Conservation (phyloP, 2,113 vertebrate species). For the Anseranas semipalmata region DNA sequence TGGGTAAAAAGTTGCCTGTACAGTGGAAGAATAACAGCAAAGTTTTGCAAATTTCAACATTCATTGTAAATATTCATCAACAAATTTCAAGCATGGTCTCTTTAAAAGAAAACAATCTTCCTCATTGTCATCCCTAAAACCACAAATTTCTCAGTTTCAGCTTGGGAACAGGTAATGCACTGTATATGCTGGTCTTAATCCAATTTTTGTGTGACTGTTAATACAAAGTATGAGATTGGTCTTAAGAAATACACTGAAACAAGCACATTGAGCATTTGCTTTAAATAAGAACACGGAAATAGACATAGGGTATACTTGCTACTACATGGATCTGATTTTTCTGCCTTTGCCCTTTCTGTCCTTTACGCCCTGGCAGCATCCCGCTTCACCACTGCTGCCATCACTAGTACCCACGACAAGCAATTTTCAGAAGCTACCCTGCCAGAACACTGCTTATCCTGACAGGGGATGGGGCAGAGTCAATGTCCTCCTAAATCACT, state of each 20-base stretch:
- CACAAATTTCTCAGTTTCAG: neutral
- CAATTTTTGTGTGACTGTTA: neutral
- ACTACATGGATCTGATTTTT: neutral
- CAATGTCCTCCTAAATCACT: neutral
- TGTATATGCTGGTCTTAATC: neutral
- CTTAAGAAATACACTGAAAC: neutral
- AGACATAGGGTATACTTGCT: neutral
- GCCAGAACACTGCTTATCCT: neutral
- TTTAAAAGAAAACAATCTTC: neutral
- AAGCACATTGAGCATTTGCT: neutral
- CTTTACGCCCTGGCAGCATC: neutral
- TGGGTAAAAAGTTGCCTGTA: neutral
- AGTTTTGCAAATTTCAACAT: neutral
- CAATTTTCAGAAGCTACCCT: neutral
- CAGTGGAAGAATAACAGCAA: neutral
- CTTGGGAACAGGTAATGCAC: neutral
- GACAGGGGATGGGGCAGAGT: neutral
- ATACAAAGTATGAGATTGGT: neutral
- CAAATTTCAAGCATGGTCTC: neutral
- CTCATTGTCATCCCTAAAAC: neutral
- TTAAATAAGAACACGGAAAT: neutral
- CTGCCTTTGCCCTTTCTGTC: neutral
- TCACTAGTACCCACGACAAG: neutral
- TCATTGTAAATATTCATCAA: neutral
- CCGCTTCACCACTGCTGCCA: neutral